These are phyloP conservation scores for Theristicus caerulescens DNA, from an alignment of 2,113 vertebrate species.

Conservation along the genomic window DNA sequence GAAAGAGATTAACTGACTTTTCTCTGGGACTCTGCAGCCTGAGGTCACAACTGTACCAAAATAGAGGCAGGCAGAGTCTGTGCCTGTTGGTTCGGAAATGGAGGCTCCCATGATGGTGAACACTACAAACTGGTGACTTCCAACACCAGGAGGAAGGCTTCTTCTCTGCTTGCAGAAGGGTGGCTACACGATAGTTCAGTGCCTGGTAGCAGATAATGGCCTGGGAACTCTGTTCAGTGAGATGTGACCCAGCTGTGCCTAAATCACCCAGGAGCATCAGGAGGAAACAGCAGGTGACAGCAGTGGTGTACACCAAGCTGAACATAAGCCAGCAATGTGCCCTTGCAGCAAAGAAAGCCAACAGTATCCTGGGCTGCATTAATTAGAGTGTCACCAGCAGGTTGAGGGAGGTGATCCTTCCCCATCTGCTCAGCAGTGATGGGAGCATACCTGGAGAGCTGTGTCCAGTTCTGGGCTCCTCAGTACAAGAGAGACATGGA, in stretches of 20 bases:
- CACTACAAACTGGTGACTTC: not conserved
- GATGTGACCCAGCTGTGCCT: not conserved
- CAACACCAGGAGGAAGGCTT: not conserved
- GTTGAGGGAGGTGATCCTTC: not conserved
- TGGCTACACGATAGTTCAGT: not conserved
- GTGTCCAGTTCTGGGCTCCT: not conserved
- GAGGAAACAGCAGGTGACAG: not conserved
- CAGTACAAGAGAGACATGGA: not conserved
- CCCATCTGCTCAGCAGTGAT: not conserved
- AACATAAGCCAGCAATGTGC: not conserved
- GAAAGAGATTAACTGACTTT: not conserved
- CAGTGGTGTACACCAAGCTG: not conserved
- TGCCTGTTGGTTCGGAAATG: not conserved
- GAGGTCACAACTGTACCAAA: not conserved
- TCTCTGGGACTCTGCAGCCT: not conserved
- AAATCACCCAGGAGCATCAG: not conserved
- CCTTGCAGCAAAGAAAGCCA: not conserved
- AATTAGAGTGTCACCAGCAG: not conserved
- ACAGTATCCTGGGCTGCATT: not conserved
- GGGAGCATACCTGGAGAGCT: not conserved
- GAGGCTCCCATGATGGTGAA: not conserved
- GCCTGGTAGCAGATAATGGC: not conserved
- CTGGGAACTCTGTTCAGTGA: not conserved
- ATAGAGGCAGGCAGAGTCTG: not conserved
- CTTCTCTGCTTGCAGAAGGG: not conserved